Percentiles rank a stretch among this genome's conserved stretches.
These are phyloP conservation scores for Deroptyus accipitrinus DNA, from an alignment of 2,113 vertebrate genomes.

Conservation along the genomic window DNA sequence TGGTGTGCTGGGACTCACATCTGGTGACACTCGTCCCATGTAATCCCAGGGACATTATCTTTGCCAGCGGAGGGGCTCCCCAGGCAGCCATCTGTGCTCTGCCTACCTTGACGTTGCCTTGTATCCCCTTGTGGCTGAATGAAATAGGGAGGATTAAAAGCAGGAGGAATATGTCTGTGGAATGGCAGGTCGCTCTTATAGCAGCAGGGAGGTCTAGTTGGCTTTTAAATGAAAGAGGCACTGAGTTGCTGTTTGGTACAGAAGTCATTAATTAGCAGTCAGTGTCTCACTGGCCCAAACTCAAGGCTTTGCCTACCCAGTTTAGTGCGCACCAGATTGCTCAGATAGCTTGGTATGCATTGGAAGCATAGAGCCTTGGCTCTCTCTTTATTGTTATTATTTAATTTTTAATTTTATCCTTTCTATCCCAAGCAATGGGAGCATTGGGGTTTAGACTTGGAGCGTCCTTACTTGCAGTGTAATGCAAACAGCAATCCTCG, in stretches of 20 bases:
- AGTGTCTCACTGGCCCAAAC: background rate
- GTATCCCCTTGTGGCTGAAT: background rate
- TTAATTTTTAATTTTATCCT: background rate
- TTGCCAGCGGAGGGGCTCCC: background rate
- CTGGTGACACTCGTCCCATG: rapidly evolving
- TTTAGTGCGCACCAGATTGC: background rate
- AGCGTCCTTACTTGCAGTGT: background rate
- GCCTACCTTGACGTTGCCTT: background rate
- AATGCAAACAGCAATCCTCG: background rate
- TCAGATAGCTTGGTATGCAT: background rate
- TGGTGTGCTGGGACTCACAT: background rate
- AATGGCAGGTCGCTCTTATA: background rate
- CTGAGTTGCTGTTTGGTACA: background rate
- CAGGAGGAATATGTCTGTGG: background rate
- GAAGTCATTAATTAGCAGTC: background rate
- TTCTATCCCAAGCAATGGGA: background rate
- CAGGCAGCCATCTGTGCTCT: background rate
- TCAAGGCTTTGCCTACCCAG: background rate
- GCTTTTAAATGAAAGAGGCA: background rate
- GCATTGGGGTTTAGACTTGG: background rate
- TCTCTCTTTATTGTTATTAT: background rate
- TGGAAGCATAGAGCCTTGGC: background rate
- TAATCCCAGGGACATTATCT: background rate
- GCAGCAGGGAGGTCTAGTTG: background rate
- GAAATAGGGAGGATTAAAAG: background rate